Evolutionary conservation across 2,888 invertebrate species (phyloP), one percentile per base, ranked within the genome.

Genomic region (Ecdyonurus torrentis): DNA sequence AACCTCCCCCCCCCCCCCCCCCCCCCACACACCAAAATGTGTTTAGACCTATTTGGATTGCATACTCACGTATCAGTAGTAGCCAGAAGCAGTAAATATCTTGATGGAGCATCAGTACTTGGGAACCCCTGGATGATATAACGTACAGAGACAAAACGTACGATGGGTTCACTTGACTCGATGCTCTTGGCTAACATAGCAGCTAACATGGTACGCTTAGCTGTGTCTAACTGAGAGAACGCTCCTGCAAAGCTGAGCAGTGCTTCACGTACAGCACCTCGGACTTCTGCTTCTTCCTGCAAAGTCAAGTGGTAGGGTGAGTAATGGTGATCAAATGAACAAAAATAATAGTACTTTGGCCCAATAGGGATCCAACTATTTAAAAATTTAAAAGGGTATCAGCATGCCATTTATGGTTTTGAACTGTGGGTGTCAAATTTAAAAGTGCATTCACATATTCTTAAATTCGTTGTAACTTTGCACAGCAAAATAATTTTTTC

Each of bases 101-200:
- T 81, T 0, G 93, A 88, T 0, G 90, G 87, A 0, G 89, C 84
- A 73, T 91, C 89, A 70, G 88, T 82, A 37, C 83, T 79, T 0
- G 91, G 89, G 74, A 92, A 95, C 67, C 93, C 87, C 5, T 83
- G 83, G 2, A 87, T 84, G 0, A 91, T 81, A 70, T 90, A 92
- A 65, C 89, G 82, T 70, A 88, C 89, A 2, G 91, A 89, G 52
- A 90, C 86, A 75, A 89, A 87, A 64, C 94, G 80, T 52, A 88
- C 86, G 77, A 89, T 87, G 1, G 85, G 79, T 69, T 91, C 86
- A 20, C 87, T 85, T 52, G 84, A 82, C 76, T 87, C 81, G 71
- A 91, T 84, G 77, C 89, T 84, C 74, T 86, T 79, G 71, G 88
- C 81, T 20, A 86, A 75, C 68, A 88, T 76, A n/a, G 83, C 83